phyloP scores from a whole-genome alignment of 2,888 invertebrate species.

The Calameuta idolon region DNA sequence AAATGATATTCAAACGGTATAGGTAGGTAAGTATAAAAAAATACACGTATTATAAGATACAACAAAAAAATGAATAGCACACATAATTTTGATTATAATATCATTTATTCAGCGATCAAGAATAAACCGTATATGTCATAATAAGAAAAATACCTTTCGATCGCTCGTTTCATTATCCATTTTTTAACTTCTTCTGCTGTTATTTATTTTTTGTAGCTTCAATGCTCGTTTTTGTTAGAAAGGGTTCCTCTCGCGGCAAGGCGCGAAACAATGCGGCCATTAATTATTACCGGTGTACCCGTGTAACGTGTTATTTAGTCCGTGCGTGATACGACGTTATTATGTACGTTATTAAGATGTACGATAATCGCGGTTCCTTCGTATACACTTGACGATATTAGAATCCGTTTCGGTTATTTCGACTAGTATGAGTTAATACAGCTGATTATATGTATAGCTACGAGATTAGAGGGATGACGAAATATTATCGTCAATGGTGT shows the following conservation, averaged over 20 bases:
- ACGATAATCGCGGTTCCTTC: slow-evolving; percentile 38
- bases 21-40: neutral
- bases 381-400: neutral
- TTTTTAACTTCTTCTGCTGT: neutral
- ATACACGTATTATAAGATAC: neutral
- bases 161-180: neutral
- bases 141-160: slow-evolving; percentile 10
- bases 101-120: neutral
- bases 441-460: neutral
- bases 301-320: slow-evolving; percentile 45
- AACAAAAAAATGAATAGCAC: neutral
- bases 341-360: slow-evolving; percentile 49
- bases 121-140: neutral
- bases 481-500: neutral
- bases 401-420: neutral
- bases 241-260: slow-evolving; percentile 11
- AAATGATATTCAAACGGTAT: neutral
- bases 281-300: slow-evolving; percentile 38
- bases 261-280: slow-evolving; percentile 43
- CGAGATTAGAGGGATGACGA: neutral
- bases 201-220: neutral
- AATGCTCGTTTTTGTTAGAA: neutral
- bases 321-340: slow-evolving; percentile 46
- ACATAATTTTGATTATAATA: neutral
- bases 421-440: neutral